Percentiles rank a stretch among this genome's conserved stretches.
Conservation (phyloP, 2,888 invertebrate species). For the Nomada lathburiana region DNA sequence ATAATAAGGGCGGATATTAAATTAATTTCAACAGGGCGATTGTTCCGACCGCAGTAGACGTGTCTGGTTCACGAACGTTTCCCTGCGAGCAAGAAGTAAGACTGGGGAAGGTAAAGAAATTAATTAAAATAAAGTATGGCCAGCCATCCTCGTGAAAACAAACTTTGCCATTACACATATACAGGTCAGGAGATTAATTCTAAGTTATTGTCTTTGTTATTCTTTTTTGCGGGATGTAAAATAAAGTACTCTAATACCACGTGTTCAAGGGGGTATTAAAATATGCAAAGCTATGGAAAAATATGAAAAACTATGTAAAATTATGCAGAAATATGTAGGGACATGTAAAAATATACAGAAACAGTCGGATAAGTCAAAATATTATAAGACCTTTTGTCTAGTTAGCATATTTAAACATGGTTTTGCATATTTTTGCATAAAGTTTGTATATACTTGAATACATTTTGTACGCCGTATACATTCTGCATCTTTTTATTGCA, state of each 20-base stretch:
- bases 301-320: conserved; percentile 8
- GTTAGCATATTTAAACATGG: conserved; percentile 11
- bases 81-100: background rate
- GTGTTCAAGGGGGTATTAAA: background rate
- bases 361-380: conserved; percentile 10
- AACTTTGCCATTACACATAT: conserved; percentile 22
- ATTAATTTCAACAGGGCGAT: conserved; percentile 25
- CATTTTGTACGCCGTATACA: background rate
- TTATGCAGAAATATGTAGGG: background rate
- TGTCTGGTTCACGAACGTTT: background rate
- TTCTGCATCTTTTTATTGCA: background rate
- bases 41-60: background rate
- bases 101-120: conserved; percentile 30
- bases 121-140: conserved; percentile 59
- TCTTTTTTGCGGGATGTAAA: background rate
- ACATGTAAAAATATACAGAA: background rate
- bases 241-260: background rate
- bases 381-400: background rate
- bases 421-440: conserved; percentile 13
- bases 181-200: conserved; percentile 42
- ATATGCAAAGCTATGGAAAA: background rate
- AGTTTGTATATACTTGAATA: background rate
- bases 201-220: conserved; percentile 57
- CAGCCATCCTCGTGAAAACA: conserved; percentile 33
- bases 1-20: conserved; percentile 29